Evolutionary conservation across 1,140 invertebrate species (phyloP).

Genomic region (Plodia interpunctella): DNA sequence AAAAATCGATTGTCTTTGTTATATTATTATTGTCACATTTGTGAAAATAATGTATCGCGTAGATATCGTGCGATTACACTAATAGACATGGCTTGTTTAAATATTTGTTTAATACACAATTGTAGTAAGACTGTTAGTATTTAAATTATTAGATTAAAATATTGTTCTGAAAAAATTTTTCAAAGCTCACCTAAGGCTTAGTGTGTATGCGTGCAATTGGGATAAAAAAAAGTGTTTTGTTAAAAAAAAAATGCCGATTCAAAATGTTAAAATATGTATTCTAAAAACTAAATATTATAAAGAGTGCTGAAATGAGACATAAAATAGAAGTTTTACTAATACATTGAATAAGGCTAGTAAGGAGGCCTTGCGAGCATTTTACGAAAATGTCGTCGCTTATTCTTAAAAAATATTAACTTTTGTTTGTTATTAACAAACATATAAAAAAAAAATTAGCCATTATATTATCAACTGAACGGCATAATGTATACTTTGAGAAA

Average conservation of each 20-base stretch:
- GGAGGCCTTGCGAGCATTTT: background rate
- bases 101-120: background rate
- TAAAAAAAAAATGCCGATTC: background rate
- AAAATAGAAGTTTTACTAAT: background rate
- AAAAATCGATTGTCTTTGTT: too few species aligned
- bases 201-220: background rate
- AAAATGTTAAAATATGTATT: background rate
- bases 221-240: background rate
- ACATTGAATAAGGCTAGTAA: background rate
- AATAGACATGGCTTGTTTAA: too few species aligned
- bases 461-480: background rate
- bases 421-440: background rate
- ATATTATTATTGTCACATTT: too few species aligned
- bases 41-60: too few species aligned
- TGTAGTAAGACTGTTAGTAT: background rate
- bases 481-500: background rate
- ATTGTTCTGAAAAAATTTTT: background rate
- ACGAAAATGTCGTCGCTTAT: background rate
- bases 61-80: too few species aligned
- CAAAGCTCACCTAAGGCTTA: background rate
- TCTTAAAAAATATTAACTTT: background rate
- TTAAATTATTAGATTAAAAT: background rate
- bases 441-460: background rate
- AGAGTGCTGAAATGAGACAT: conserved; percentile 8
- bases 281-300: conserved; percentile 4